Conservation (phyloP, 2,888 invertebrate genomes). For the Tetragonula carbonaria region DNA sequence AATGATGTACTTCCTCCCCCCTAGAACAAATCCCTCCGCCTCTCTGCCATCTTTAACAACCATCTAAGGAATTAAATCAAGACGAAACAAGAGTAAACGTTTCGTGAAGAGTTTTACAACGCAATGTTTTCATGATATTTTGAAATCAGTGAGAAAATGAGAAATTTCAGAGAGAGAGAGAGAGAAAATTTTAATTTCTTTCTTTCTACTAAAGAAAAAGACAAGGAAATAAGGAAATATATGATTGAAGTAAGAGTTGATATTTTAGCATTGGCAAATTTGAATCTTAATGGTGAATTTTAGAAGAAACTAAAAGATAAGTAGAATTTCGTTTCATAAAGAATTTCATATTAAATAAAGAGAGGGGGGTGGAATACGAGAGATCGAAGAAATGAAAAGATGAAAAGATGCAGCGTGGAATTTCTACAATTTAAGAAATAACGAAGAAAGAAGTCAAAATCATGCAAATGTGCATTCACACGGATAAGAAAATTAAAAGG, state of each 20-base stretch:
- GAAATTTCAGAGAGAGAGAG: too few relatives aligned
- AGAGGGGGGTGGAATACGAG: too few relatives aligned
- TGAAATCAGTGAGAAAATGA: not conserved
- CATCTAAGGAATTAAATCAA: not conserved
- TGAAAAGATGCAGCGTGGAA: too few relatives aligned
- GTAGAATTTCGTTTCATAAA: too few relatives aligned
- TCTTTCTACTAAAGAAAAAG: not conserved
- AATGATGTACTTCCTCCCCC: not conserved
- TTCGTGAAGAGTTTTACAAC: not conserved
- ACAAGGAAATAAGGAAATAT: not conserved
- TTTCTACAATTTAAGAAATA: too few relatives aligned
- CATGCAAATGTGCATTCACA: too few relatives aligned
- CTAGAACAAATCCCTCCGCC: not conserved
- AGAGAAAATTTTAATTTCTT: not conserved
- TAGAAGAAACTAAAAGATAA: too few relatives aligned
- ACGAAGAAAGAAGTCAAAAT: too few relatives aligned
- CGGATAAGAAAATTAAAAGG: too few relatives aligned
- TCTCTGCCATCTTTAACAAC: not conserved
- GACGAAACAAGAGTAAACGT: not conserved
- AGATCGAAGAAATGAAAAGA: too few relatives aligned
- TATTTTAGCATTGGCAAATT: not conserved
- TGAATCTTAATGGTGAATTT: too few relatives aligned
- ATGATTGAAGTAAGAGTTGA: not conserved
- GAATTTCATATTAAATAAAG: too few relatives aligned
- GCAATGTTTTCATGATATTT: not conserved